Base-by-base conservation (phyloP, 2,888 invertebrate species). In the Acanthosepion pharaonis region DNA sequence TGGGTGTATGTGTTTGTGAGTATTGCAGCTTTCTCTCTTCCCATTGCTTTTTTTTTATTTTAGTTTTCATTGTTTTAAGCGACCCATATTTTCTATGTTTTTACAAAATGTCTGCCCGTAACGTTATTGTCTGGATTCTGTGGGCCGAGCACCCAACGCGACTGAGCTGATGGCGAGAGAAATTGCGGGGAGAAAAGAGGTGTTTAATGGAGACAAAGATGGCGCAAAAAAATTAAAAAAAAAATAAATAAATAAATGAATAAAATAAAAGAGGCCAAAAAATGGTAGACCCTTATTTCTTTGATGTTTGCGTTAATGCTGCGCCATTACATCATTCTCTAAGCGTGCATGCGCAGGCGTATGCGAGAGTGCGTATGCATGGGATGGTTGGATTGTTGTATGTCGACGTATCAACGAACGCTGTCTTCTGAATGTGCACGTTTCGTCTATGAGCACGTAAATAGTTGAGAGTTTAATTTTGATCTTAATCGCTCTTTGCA, bases 41-140 rank as follows among this genome's bases (percentile, higher is more conserved):
- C n/a, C 28, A 9, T n/a, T 64, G 8, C 9, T n/a, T 78, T 20
- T 6, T 59, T 59, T 55, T 20, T 55, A 18, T 55, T 55, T 20
- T 55, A 55, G 20, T 78, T 78, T n/a, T 33, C n/a, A 23, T 78
- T 78, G n/a, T 78, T 78, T 78, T 78, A 78, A 78, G n/a, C 78
- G 78, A 78, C 78, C 78, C 78, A 78, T 78, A 78, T 78, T 1
- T 78, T 78, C n/a, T 78, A 3, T n/a, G 11, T 9, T n/a, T 78
- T 78, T 15, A 78, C n/a, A 78, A 78, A 78, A 78, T 78, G n/a
- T 15, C n/a, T 78, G 78, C 78, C 78, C 33, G 5, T 78, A 15
- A 78, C 78, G n/a, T 78, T 78, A 78, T 78, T 78, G 78, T 78
- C 78, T 78, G 78, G 78, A 78, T 78, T n/a, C 78, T 78, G n/a